Conservation (phyloP, 1,140 invertebrate genomes). For the Drosophila bocki region DNA sequence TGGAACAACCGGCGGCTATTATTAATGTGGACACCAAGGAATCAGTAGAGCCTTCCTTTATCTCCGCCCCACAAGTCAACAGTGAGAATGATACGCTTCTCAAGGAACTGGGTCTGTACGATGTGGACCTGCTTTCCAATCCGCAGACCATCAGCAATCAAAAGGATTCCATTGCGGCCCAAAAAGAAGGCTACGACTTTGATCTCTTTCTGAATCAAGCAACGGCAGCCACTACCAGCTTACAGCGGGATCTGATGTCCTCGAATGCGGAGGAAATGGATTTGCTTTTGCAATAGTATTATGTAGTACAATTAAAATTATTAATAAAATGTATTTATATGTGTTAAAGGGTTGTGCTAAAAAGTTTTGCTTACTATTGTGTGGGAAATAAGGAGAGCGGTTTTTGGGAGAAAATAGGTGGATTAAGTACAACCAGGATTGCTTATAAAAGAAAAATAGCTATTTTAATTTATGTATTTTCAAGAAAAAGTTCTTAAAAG, state of each 20-base stretch:
- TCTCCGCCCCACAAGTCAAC: slow-evolving; percentile 2
- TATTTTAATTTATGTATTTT: not conserved
- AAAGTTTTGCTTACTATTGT: not conserved
- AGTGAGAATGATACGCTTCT: slow-evolving; percentile 69
- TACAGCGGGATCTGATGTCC: slow-evolving; percentile 77
- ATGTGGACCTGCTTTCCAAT: slow-evolving; percentile 73
- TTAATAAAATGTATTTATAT: slow-evolving; percentile 21
- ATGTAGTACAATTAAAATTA: slow-evolving; percentile 32
- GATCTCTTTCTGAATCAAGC: slow-evolving; percentile 79
- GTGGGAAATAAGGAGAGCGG: not conserved
- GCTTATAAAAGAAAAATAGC: not conserved
- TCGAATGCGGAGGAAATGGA: slow-evolving; percentile 76
- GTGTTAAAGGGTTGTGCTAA: not conserved
- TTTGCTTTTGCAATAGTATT: slow-evolving; percentile 67
- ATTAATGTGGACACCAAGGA: slow-evolving; percentile 62
- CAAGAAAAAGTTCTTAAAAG: not conserved
- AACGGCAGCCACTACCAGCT: slow-evolving; percentile 50
- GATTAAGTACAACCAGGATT: not conserved
- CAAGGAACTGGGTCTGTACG: slow-evolving; percentile 76
- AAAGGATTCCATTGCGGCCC: slow-evolving; percentile 69
- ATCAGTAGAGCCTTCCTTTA: not conserved
- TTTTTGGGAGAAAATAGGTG: not conserved
- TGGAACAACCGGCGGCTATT: slow-evolving; percentile 73
- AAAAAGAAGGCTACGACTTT: slow-evolving; percentile 77
- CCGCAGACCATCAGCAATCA: slow-evolving; percentile 79